Conservation (phyloP, 2,113 vertebrate genomes). For the Eulemur macaco region DNA sequence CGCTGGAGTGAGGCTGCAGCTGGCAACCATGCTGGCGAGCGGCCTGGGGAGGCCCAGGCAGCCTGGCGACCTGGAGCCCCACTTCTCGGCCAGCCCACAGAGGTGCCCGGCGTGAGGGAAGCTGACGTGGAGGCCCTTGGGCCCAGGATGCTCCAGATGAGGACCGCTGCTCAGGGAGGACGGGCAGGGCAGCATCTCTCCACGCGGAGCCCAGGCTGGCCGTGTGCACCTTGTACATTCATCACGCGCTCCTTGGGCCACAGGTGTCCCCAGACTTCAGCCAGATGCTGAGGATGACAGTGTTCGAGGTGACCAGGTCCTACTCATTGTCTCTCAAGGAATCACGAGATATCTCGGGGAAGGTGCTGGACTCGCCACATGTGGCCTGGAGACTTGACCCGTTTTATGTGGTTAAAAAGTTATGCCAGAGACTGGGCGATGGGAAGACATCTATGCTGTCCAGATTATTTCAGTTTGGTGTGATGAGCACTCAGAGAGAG, state of each 20-base stretch:
- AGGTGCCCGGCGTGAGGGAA: neutral
- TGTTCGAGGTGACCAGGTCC: neutral
- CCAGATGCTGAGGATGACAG: neutral
- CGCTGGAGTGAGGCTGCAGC: neutral
- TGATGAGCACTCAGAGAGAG: neutral
- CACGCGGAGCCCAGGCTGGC: rapidly evolving
- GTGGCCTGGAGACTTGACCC: neutral
- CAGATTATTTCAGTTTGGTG: too few relatives aligned
- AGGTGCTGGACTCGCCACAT: neutral
- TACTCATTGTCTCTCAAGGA: too few relatives aligned
- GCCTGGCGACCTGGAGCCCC: too few relatives aligned
- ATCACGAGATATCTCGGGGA: rapidly evolving
- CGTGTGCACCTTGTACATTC: rapidly evolving
- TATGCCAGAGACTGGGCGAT: neutral
- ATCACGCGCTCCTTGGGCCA: neutral
- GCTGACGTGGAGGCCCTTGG: rapidly evolving
- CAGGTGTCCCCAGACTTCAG: neutral
- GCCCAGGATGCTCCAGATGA: neutral
- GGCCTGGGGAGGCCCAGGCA: too few relatives aligned
- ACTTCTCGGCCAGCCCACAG: neutral
- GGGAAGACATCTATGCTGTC: rapidly evolving
- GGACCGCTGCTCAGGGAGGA: neutral
- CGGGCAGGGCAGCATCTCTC: neutral
- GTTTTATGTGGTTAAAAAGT: too few relatives aligned
- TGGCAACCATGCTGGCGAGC: too few relatives aligned